Percentiles rank a stretch among this genome's conserved stretches.
These are phyloP conservation scores for Tangara arthus DNA, from an alignment of 2,797 vertebrate genomes.

Conservation along the genomic window DNA sequence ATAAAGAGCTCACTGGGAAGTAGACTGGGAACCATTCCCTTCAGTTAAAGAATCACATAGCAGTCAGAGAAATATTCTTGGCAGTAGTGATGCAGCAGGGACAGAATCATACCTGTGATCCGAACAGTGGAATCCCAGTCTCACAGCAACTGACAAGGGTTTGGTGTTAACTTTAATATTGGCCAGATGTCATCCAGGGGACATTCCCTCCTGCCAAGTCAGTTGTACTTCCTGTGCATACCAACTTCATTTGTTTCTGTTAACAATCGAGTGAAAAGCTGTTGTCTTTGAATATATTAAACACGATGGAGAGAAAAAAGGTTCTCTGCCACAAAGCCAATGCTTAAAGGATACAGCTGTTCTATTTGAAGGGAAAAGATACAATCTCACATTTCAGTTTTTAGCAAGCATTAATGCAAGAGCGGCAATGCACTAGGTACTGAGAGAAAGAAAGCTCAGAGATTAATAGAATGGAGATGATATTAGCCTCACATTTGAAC, in stretches of 20 bases:
- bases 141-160: neutral
- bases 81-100: neutral
- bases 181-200: neutral
- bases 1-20: neutral
- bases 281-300: neutral
- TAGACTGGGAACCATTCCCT: neutral
- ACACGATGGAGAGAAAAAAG: neutral
- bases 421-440: neutral
- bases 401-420: neutral
- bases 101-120: neutral
- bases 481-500: conserved; percentile 56
- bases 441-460: neutral
- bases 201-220: neutral
- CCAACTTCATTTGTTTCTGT: neutral
- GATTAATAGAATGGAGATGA: conserved; percentile 22
- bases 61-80: neutral
- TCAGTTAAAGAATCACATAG: neutral
- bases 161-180: neutral
- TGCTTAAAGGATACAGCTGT: neutral
- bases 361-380: neutral
- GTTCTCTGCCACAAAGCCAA: neutral
- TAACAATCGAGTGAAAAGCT: neutral
- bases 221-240: neutral
- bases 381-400: neutral
- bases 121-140: accelerated